Evolutionary conservation across 2,797 vertebrate genomes (phyloP).

Genomic region (Apodemus agrarius): DNA sequence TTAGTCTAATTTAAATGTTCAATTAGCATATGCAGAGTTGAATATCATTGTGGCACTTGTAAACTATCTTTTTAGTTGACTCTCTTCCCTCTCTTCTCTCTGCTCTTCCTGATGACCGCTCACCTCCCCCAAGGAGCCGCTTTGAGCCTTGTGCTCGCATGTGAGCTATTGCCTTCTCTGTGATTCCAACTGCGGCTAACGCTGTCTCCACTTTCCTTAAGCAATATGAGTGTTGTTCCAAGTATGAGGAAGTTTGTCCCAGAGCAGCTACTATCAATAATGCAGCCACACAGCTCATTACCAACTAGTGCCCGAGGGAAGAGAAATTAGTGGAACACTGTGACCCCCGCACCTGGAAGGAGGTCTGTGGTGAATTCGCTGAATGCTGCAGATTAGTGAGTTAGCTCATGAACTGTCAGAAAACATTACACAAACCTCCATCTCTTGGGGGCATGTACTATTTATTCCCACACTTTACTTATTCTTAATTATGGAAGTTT

Average conservation of each 20-base stretch:
- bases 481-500: constrained; percentile 31
- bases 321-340: constrained; percentile 26
- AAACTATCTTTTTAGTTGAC: not conserved
- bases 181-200: constrained; percentile 1
- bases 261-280: constrained; percentile 45
- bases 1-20: not conserved
- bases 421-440: not conserved
- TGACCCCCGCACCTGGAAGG: not conserved
- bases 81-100: not conserved
- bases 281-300: constrained; percentile 1
- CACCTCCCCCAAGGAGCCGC: not conserved
- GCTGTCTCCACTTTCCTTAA: constrained; percentile 20
- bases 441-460: not conserved
- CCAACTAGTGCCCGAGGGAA: constrained; percentile 14
- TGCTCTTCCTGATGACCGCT: not conserved
- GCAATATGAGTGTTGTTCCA: constrained; percentile 43
- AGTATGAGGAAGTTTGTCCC: not conserved
- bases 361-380: not conserved
- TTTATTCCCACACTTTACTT: constrained; percentile 52
- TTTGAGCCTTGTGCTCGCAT: not conserved
- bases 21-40: not conserved
- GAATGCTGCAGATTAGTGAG: constrained; percentile 41
- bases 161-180: not conserved
- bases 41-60: not conserved
- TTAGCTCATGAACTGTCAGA: constrained; percentile 17